Base-by-base conservation (phyloP, 2,113 vertebrate species). In the Haemorhous mexicanus region DNA sequence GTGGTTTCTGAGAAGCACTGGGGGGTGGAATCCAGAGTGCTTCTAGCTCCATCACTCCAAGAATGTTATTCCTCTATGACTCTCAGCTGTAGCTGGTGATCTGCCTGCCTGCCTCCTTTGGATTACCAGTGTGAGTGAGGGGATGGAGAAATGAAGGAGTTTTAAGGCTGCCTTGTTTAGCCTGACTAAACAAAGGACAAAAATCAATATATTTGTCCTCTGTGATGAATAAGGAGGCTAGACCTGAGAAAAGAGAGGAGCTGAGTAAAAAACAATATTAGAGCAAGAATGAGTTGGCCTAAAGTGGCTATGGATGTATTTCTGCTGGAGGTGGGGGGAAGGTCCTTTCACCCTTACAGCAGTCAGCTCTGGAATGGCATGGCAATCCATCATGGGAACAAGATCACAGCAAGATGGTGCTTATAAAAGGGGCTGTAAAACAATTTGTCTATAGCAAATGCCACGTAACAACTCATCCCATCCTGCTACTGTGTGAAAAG, bases 351-450 rank as follows among this genome's bases (percentile, higher is more conserved):
- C 13, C 7, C 2, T 44, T 74, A 8, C 6, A 87, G 66, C 37
- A 41, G 13, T 64, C 20, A 19, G 61, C n/a, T 52, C 73, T 68
- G 58, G 49, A 84, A 59, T 23, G 19, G n/a, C 2, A 6, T 63
- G 52, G 47, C 52, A 52, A 5, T 87, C 77, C 46, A n/a, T 86
- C 76, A 66, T 2, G 17, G 72, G 37, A 93, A 61, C 33, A 77
- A 86, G 68, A 87, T 49, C 86, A 52, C 37, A 58, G 70, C 74
- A 87, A 92, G 77, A 63, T 67, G 68, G 33, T 75, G 76, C 56
- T 78, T 92, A 41, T 64, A 61, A 89, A 84, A 86, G 39, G 47
- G 35, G 24, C 77, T 92, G 33, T 92, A 96, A 96, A 95, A 46
- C 61, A 84, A 61, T 92, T 89, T 74, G 16, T 74, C 47, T 70